These are phyloP conservation scores for Characodon lateralis DNA, from an alignment of 2,797 vertebrate species.

Conservation along the genomic window DNA sequence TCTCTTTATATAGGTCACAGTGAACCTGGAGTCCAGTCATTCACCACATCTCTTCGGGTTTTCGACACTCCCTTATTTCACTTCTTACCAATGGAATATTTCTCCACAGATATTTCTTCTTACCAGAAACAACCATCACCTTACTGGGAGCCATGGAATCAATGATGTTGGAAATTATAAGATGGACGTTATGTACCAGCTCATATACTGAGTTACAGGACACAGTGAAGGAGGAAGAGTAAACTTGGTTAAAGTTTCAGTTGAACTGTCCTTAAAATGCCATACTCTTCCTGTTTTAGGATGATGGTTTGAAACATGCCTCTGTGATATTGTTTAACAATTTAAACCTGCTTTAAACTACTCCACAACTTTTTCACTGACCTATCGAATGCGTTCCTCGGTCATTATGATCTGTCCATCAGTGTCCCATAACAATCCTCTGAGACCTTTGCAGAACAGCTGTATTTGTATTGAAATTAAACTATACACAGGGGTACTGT, in stretches of 20 bases:
- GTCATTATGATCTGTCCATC: background rate
- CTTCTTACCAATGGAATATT: no score
- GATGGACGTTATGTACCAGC: no score
- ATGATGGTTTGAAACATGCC: background rate
- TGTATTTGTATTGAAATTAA: background rate
- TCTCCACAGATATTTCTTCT: no score
- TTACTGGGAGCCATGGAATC: no score
- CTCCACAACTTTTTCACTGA: background rate
- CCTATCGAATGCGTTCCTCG: background rate
- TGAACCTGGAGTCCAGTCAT: no score
- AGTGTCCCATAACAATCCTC: background rate
- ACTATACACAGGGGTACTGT: background rate
- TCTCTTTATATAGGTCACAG: no score
- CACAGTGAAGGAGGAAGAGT: no score
- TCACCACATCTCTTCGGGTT: no score
- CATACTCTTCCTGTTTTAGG: background rate
- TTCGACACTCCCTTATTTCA: no score
- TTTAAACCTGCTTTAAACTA: background rate
- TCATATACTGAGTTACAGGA: no score
- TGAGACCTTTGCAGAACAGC: background rate
- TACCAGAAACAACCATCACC: no score
- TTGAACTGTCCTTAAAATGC: background rate
- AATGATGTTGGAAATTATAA: no score
- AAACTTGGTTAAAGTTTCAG: background rate
- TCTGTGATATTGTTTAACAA: background rate